Evolutionary conservation across 2,113 vertebrate genomes (phyloP), one percentile per base, ranked within the genome.

Genomic region (Elgaria multicarinata): DNA sequence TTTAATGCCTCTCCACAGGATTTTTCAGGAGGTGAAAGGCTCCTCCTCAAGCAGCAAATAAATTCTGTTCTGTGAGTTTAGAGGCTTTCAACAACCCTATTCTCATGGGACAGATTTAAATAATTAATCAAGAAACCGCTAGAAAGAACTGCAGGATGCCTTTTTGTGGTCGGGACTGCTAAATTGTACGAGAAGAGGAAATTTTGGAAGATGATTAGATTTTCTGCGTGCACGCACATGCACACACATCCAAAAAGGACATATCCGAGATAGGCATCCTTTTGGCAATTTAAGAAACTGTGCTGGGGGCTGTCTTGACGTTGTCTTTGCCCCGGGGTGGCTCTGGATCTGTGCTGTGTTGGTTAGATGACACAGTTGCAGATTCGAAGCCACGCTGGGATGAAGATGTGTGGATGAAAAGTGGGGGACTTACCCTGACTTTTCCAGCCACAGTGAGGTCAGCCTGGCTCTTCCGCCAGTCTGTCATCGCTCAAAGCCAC

Each of bases 51-150:
- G 44, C 24, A 28, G 16, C 46, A 22, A 0, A 75, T 2, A 77
- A 64, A 24, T 24, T 16, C 58, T 46, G 0, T 39, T 67, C 0
- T 0, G 10, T 0, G 36, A 2, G 67, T 55, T 79, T 62, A 6
- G 1, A 2, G 39, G 39, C 44, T 6, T 7, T 1, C 3, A 2
- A 1, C 0, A 53, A 18, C 28, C 0, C 18, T 3, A 0, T 5
- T 13, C 36, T 0, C 24, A 0, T 0, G 31, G 46, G 36, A 18
- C 2, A 16, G 7, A 33, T 0, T 53, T 20, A 14, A 39, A 0
- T 33, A 0, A 31, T 0, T 1, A 83, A 0, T 0, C 13, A 24
- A 2, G 16, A n/a, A 82, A 44, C 42, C 4, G 31, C 67, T n/a
- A 64, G 71, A 62, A 74, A 85, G 46, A 55, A 89, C 44, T 22